A percentile compares a stretch with the other conserved stretches of the same genome.
These are phyloP conservation scores for Synanceia verrucosa DNA, from an alignment of 2,797 vertebrate genomes.

Conservation along the genomic window DNA sequence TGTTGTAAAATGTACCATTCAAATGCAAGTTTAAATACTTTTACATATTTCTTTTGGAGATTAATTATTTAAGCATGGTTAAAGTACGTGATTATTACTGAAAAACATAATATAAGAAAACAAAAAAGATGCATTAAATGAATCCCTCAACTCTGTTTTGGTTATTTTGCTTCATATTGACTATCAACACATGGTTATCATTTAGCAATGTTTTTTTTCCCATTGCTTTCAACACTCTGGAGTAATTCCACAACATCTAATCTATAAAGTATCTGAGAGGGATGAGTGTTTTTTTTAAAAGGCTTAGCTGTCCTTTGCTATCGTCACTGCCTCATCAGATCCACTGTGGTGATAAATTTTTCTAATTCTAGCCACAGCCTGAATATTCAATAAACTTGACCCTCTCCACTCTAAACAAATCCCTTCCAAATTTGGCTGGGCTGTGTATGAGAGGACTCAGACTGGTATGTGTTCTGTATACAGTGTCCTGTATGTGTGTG, in stretches of 20 bases:
- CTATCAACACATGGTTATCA: neutral
- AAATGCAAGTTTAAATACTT: neutral
- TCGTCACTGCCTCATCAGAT: slow-evolving; percentile 4
- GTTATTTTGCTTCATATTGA: neutral
- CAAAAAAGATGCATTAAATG: neutral
- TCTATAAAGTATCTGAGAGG: slow-evolving; percentile 38
- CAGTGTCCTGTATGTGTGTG: slow-evolving; percentile 14
- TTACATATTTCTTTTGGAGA: neutral
- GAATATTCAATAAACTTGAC: slow-evolving; percentile 73
- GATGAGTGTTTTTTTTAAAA: slow-evolving; percentile 33
- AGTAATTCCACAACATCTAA: slow-evolving; percentile 24
- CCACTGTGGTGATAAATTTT: slow-evolving; percentile 45
- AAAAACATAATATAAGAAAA: neutral
- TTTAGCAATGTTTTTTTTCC: slow-evolving; percentile 1
- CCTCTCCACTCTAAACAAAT: slow-evolving; percentile 68
- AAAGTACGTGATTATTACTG: neutral
- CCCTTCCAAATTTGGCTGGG: slow-evolving; percentile 60
- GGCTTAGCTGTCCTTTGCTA: slow-evolving; percentile 24
- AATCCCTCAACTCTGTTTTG: neutral
- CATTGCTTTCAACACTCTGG: neutral
- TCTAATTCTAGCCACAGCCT: slow-evolving; percentile 54
- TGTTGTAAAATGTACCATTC: neutral
- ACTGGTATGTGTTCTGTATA: slow-evolving; percentile 68
- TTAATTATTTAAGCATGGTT: neutral
- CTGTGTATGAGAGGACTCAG: slow-evolving; percentile 61